Base-by-base conservation (phyloP, 2,113 vertebrate genomes). In the Pterocles burchelli region DNA sequence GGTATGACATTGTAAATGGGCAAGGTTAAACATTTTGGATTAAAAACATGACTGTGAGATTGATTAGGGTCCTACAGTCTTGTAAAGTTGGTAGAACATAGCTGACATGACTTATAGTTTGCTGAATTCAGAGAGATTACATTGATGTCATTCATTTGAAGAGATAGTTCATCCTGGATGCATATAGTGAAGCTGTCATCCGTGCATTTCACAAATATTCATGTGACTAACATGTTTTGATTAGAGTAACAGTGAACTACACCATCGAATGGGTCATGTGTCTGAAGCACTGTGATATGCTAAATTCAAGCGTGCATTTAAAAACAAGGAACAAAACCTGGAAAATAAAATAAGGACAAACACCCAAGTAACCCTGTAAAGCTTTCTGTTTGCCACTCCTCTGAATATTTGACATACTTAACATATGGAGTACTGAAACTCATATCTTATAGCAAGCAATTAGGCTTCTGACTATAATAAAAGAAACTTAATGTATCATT, bases 1-100 rank as follows among this genome's bases (percentile, higher is more conserved):
- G 95, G 71, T 77, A 94, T 94, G 96, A 94, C 97, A 97, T 97
- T 97, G 94, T 97, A 97, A 98, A 97, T 96, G 91, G 92, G 68
- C 97, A 97, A 98, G 97, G 95, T 97, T 98, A 98, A 98, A 97
- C 89, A 97, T 97, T 98, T 97, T 95, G 96, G 96, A 97, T 98
- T 97, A 98, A 98, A 98, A 98, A 97, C 89, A 96, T 97, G 97
- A 97, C 93, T 97, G 88, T 90, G 95, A 98, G 97, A 98, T 97
- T 98, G 97, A 97, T 97, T 98, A 95, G 90, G 93, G 96, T 95
- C 91, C 95, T 97, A 84, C 92, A 97, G 89, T 97, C 95, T 97
- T 98, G 88, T 95, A 97, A 97, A 98, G 96, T 97, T 97, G 96
- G 96, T 95, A 97, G 97, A 94, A 96, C 94, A 96, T 15, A 90